Percentiles rank a stretch among this genome's conserved stretches.
phyloP scores from a whole-genome alignment of 2,797 vertebrate genomes.

The Denticeps clupeoides region DNA sequence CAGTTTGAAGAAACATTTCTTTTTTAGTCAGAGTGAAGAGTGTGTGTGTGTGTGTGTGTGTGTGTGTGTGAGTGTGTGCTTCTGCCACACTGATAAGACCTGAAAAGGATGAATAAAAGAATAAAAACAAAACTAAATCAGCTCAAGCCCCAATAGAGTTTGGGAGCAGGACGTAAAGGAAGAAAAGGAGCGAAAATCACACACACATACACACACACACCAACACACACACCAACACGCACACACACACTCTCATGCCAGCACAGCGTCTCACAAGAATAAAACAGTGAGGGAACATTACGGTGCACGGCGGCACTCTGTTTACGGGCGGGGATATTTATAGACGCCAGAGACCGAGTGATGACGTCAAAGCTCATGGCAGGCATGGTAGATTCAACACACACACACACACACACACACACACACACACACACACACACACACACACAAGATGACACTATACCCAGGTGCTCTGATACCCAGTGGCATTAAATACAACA shows the following conservation, averaged over 20 bases:
- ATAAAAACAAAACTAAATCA: too few relatives aligned
- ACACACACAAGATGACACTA: not conserved
- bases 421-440: not conserved
- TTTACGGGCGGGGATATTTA: conserved; percentile 30
- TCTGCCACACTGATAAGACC: too few relatives aligned
- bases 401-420: not conserved
- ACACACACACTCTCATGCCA: not conserved
- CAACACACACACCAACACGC: not conserved
- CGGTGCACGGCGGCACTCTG: conserved; percentile 26
- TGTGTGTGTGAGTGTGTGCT: too few relatives aligned
- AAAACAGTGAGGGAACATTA: conserved; percentile 32
- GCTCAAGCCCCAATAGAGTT: too few relatives aligned
- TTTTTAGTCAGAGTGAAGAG: too few relatives aligned
- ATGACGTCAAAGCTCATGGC: conserved; percentile 26
- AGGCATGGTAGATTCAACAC: not conserved
- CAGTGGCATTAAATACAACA: too few relatives aligned
- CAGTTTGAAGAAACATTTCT: too few relatives aligned
- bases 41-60: too few relatives aligned
- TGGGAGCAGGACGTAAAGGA: not conserved
- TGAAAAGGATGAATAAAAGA: too few relatives aligned
- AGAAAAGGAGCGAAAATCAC: too few relatives aligned
- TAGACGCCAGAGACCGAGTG: conserved; percentile 24
- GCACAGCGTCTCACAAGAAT: conserved; percentile 8
- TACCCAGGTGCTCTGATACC: too few relatives aligned
- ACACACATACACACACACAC: not conserved